Percentiles rank a stretch among this genome's conserved stretches.
phyloP scores from a whole-genome alignment of 2,113 vertebrate genomes.

The Anseranas semipalmata region DNA sequence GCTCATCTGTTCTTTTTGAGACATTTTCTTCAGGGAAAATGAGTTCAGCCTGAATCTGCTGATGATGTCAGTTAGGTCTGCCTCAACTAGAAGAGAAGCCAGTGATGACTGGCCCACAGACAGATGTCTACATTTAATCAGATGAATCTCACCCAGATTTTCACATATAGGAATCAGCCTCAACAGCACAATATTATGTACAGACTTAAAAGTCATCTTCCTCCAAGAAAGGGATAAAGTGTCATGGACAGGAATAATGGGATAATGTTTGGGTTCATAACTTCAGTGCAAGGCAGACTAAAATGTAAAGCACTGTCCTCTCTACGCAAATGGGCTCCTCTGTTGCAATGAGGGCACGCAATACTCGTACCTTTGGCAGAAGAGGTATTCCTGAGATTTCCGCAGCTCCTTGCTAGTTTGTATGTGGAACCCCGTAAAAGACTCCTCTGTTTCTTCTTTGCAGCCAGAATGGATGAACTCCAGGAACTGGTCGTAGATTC shows the following conservation, averaged over 20 bases:
- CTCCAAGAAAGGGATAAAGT: neutral
- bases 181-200: neutral
- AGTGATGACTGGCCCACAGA: fast-evolving
- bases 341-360: fast-evolving
- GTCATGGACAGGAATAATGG: neutral
- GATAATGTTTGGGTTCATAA: neutral
- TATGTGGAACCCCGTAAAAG: conserved; percentile 75
- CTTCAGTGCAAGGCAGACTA: neutral
- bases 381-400: conserved; percentile 71
- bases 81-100: neutral
- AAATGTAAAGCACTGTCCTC: neutral
- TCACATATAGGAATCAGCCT: fast-evolving
- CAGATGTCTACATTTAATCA: neutral
- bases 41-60: neutral
- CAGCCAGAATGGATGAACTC: conserved; percentile 71
- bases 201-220: neutral
- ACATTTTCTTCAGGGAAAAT: neutral
- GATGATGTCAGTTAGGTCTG: neutral
- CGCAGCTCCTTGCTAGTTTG: conserved; percentile 67
- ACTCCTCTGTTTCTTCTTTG: conserved; percentile 69
- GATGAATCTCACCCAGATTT: neutral
- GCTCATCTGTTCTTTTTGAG: neutral
- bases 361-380: conserved; percentile 65
- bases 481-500: conserved; percentile 73
- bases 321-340: neutral